Conservation (phyloP, 2,113 vertebrate species). For the Eleginops maclovinus region DNA sequence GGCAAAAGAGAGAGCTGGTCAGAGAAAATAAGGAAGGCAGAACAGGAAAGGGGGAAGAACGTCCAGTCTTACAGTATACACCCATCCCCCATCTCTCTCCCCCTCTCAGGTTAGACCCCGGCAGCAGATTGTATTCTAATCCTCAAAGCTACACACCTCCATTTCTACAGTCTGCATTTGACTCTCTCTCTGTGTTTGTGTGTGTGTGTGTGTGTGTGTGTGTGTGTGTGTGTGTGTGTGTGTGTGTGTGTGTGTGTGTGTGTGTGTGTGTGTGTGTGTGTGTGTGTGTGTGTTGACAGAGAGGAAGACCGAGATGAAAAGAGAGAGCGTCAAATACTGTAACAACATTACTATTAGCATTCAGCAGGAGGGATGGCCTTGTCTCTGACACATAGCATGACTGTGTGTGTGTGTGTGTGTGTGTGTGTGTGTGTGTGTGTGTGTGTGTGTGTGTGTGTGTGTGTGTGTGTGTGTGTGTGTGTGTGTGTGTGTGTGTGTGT, state of each 20-base stretch:
- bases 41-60: slow-evolving; percentile 55
- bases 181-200: too few relatives aligned
- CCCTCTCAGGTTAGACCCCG: slow-evolving; percentile 56
- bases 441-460: slow-evolving; percentile 4
- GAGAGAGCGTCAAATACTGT: slow-evolving; percentile 16
- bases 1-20: not conserved
- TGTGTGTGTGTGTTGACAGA: not conserved
- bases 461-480: not conserved
- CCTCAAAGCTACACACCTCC: slow-evolving; percentile 62
- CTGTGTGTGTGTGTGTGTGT: slow-evolving; percentile 6
- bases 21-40: slow-evolving; percentile 7
- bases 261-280: slow-evolving; percentile 5
- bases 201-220: not conserved
- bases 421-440: not conserved
- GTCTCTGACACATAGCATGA: slow-evolving; percentile 48
- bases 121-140: slow-evolving; percentile 68
- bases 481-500: not conserved
- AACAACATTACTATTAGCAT: slow-evolving; percentile 49
- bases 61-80: slow-evolving; percentile 17
- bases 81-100: slow-evolving; percentile 16
- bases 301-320: not conserved
- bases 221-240: slow-evolving; percentile 1
- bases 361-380: slow-evolving; percentile 56
- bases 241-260: not conserved
- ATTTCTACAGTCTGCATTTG: too few relatives aligned